Percentiles rank a stretch among this genome's conserved stretches.
Evolutionary conservation across 2,797 vertebrate genomes (phyloP).

Genomic region (Dermochelys coriacea): DNA sequence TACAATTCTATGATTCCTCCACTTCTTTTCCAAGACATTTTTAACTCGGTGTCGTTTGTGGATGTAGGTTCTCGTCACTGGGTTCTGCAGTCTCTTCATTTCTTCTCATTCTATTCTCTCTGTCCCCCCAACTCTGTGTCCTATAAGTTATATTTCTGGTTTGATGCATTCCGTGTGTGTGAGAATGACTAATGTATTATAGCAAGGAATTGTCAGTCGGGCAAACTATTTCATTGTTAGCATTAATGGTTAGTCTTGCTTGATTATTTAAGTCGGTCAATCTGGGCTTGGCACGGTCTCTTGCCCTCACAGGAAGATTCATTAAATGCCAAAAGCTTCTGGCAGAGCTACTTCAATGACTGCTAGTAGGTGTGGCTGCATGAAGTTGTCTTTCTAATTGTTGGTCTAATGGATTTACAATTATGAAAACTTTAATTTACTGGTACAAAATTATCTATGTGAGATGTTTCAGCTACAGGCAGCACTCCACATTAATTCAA

Average conservation of each 20-base stretch:
- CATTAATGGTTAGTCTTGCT: neutral
- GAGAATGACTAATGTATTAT: neutral
- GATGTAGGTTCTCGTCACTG: neutral
- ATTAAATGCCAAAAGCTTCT: rapidly evolving
- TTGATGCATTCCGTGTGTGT: neutral
- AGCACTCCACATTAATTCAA: neutral
- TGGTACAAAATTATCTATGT: neutral
- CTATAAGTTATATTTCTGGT: neutral
- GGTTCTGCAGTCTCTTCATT: neutral
- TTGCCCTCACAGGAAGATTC: neutral
- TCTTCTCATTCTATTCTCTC: neutral
- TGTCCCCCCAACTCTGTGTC: neutral
- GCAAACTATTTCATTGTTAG: neutral
- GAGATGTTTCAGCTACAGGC: neutral
- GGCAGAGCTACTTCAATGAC: neutral
- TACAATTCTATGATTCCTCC: neutral
- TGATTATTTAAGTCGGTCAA: neutral
- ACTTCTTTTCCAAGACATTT: neutral
- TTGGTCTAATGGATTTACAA: neutral
- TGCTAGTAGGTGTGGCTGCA: neutral
- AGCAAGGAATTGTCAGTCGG: neutral
- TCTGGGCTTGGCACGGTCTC: neutral
- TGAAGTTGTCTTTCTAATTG: neutral
- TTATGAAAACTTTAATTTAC: neutral
- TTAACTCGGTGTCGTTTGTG: neutral